Evolutionary conservation across 2,888 invertebrate genomes (phyloP), one percentile per base, ranked within the genome.

Genomic region (Trissolcus japonicus): DNA sequence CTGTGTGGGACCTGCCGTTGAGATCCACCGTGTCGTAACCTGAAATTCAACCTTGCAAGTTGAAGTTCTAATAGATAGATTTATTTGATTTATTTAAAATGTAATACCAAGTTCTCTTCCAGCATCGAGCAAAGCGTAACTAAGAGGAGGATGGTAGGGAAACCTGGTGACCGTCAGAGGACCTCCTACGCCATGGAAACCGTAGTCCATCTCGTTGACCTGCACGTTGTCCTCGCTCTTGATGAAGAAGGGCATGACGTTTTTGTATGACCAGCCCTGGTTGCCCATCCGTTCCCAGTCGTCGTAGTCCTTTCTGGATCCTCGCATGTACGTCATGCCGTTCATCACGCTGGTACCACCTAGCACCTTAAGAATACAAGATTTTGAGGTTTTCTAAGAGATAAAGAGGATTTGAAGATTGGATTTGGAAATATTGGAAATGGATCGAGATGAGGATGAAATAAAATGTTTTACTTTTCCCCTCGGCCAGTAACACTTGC

Each of bases 291-390:
- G 93, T 0, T 95, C 95, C 98, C 97, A 98, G 76, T 92, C 91
- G 86, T 98, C 96, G 89, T 94, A 98, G 89, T 98, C 98, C 76
- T 93, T 93, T 21, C 94, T 92, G 69, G 96, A 94, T 0, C 98
- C 98, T 25, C 98, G 92, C 80, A 98, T 95, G 89, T 98, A 98
- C 93, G 95, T 97, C 98, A 98, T 98, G 19, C 98, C 98, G 89
- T 98, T 98, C 91, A 98, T 92, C 0, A 96, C 96, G 14, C 97
- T 97, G 0, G 96, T 97, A 0, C 98, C 98, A 6, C 98, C 98
- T 9, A 97, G 89, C 0, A 96, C 95, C 94, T 94, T 86, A 19
- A 73, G 19, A 55, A 35, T 7, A 11, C 1, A 11, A 35, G 35
- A 7, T 1, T 19, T 6, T 40, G 7, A 41, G 13, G 14, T 61